Base-by-base conservation (phyloP, 2,888 invertebrate species). In the Linnaemya tessellans region DNA sequence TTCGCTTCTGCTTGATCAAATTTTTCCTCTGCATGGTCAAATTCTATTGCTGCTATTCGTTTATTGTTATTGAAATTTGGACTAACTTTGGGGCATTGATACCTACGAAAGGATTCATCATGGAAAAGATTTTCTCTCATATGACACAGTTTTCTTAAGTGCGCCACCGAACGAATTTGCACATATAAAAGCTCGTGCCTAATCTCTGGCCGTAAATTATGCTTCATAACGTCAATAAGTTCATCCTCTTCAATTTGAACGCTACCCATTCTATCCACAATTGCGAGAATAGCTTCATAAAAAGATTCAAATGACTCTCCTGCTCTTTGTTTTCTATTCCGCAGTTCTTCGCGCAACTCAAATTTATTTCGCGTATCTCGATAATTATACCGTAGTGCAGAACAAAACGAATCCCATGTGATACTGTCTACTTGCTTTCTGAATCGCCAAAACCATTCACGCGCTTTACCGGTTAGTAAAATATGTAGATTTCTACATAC, bases 131-230 rank as follows among this genome's bases (percentile, higher is more conserved):
- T 62, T 62, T 62, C 62, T 38, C 62, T 18, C 62, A 62, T 62
- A 38, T 38, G 62, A 18, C 62, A 62, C 3, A 38, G 20, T 38
- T 62, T 41, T 41, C 62, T 38, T 5, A 65, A 22, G 25, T 65
- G 65, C 0, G 30, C 65, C 3, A 65, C 65, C 1, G 65, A 65
- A 1, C 46, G 22, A 30, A 65, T 65, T 15, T 15, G 65, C 10
- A 65, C 65, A 46, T 65, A 65, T n/a, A 65, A 10, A 10, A 70
- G 41, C 41, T 70, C 70, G 20, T 38, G 70, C 11, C 70, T 38
- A 54, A 70, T 38, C 54, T 70, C 38, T 0, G 70, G 54, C 4
- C 41, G 10, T 1, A 70, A 22, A 22, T 56, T 70, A 25, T 54
- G 51, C 8, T 38, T 54, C 35, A 68, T 51, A 20, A 68, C 51